phyloP scores from a whole-genome alignment of 2,888 invertebrate genomes.

The Apeira syringaria region DNA sequence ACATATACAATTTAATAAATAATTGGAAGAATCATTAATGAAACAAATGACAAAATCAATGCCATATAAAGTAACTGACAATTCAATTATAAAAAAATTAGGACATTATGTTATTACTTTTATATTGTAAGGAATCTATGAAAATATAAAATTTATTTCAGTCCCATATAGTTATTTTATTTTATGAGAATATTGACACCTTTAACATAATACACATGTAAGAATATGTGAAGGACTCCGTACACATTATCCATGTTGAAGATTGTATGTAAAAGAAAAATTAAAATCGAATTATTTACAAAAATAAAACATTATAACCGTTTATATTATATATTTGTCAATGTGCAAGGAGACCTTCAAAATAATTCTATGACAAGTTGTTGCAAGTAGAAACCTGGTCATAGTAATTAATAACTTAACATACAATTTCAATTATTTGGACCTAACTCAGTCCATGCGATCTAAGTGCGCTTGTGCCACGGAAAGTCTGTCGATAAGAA shows the following conservation, averaged over 20 bases:
- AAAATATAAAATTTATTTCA: constrained; percentile 39
- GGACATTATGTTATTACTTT: constrained; percentile 30
- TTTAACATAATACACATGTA: not conserved
- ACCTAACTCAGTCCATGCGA: constrained; percentile 64
- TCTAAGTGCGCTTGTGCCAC: constrained; percentile 75
- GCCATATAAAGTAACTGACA: constrained; percentile 35
- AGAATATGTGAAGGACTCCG: constrained; percentile 1
- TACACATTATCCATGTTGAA: not conserved
- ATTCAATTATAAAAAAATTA: constrained; percentile 31
- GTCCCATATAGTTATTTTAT: constrained; percentile 26
- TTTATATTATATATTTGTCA: too few species aligned
- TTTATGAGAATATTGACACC: constrained; percentile 10
- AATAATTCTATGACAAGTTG: not conserved
- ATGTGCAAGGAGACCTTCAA: not conserved
- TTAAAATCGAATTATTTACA: too few species aligned
- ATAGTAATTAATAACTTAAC: constrained; percentile 23
- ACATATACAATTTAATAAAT: constrained; percentile 4
- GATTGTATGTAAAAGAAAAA: not conserved
- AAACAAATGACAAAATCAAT: constrained; percentile 37
- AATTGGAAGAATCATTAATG: too few species aligned
- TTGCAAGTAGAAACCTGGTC: not conserved
- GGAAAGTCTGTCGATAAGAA: constrained; percentile 69
- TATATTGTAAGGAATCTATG: constrained; percentile 35
- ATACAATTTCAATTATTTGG: constrained; percentile 26
- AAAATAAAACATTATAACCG: too few species aligned